Percentiles rank a stretch among this genome's conserved stretches.
phyloP scores from a whole-genome alignment of 2,113 vertebrate genomes.

The Cervus canadensis region DNA sequence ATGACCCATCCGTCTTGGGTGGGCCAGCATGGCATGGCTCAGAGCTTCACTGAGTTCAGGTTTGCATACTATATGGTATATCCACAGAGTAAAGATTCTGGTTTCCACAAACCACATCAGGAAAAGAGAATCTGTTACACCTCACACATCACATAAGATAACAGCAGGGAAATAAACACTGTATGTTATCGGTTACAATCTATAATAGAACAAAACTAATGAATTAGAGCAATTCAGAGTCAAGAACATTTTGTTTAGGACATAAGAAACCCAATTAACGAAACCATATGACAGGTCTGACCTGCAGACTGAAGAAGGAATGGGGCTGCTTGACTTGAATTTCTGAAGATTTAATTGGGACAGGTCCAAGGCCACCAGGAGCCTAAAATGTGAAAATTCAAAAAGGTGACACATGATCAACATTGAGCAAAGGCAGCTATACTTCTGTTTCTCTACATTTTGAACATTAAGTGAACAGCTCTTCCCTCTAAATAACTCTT shows the following conservation, averaged over 20 bases:
- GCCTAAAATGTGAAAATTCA: slow-evolving; percentile 78
- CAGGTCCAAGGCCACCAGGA: slow-evolving; percentile 74
- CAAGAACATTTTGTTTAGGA: neutral
- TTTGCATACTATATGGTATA: neutral
- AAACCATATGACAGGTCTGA: slow-evolving; percentile 63
- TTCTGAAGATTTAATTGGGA: slow-evolving; percentile 79
- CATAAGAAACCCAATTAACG: neutral
- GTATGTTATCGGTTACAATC: neutral
- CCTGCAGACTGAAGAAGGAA: slow-evolving; percentile 88
- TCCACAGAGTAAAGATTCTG: neutral
- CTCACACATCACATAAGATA: neutral
- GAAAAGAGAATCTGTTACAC: neutral
- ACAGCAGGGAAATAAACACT: neutral
- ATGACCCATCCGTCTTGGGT: neutral
- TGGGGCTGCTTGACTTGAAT: slow-evolving; percentile 76
- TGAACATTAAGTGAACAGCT: neutral
- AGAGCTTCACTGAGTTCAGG: neutral
- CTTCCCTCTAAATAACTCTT: neutral
- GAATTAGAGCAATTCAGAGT: neutral
- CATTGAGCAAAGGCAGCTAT: neutral
- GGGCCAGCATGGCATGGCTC: neutral
- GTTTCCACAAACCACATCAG: neutral
- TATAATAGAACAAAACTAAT: neutral
- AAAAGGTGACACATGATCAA: neutral
- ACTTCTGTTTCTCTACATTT: neutral